Conservation (phyloP, 2,797 vertebrate genomes). For the Typhlichthys subterraneus region DNA sequence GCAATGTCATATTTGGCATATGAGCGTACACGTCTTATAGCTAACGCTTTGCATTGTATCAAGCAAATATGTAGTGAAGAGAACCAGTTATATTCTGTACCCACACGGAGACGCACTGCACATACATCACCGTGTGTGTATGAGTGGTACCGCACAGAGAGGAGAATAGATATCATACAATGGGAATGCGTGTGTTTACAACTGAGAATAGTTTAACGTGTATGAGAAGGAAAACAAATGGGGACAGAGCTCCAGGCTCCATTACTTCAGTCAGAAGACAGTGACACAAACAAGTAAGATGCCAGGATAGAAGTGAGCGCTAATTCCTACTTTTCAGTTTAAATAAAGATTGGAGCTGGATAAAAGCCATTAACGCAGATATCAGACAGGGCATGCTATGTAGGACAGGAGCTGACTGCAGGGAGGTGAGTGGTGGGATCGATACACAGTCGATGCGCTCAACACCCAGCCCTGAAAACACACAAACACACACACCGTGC, state of each 20-base stretch:
- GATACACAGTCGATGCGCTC: slow-evolving; percentile 84
- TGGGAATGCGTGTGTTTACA: slow-evolving; percentile 15
- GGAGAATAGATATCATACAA: slow-evolving; percentile 8
- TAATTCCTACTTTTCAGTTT: slow-evolving; percentile 87
- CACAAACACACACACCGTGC: slow-evolving; percentile 31
- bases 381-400: slow-evolving; percentile 85
- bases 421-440: slow-evolving; percentile 85
- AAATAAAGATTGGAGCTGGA: slow-evolving; percentile 87
- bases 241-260: slow-evolving; percentile 42
- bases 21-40: neutral
- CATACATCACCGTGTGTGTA: neutral
- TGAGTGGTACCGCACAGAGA: slow-evolving; percentile 11
- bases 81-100: slow-evolving; percentile 1
- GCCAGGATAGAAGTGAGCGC: slow-evolving; percentile 73
- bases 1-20: slow-evolving; percentile 36
- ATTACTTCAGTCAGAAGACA: slow-evolving; percentile 63
- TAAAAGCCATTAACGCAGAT: slow-evolving; percentile 88
- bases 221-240: slow-evolving; percentile 52
- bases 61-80: slow-evolving; percentile 27
- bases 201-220: slow-evolving; percentile 15
- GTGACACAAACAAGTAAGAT: slow-evolving; percentile 69
- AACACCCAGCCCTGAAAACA: slow-evolving; percentile 75
- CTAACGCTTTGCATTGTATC: too few species aligned
- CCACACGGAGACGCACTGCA: neutral
- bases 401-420: slow-evolving; percentile 86